These are phyloP conservation scores for Corythornis cristatus DNA, from an alignment of 2,113 vertebrate species.

Conservation along the genomic window DNA sequence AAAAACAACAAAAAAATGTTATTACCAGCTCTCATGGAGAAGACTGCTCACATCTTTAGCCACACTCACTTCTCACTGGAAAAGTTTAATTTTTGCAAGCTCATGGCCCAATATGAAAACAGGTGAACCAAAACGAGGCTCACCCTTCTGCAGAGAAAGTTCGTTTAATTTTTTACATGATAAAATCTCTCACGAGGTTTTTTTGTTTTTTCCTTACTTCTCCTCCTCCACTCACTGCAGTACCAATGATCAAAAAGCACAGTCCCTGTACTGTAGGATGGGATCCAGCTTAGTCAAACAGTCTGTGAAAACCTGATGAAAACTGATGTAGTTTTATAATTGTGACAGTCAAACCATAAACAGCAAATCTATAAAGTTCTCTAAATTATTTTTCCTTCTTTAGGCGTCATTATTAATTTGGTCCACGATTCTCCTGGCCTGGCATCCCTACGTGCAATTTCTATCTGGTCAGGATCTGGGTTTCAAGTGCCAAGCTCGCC, in stretches of 20 bases:
- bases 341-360: background rate
- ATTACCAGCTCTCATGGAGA: background rate
- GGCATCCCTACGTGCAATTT: conserved; percentile 19
- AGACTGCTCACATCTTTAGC: background rate
- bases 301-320: conserved; percentile 5
- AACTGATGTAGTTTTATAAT: background rate
- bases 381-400: conserved; percentile 26
- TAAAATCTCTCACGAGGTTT: background rate
- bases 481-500: conserved; percentile 63
- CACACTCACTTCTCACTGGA: background rate
- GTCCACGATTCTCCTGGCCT: conserved; percentile 58
- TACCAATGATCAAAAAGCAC: background rate
- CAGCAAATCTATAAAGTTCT: background rate
- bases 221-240: background rate
- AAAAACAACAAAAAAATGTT: background rate
- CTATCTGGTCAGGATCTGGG: conserved; percentile 57
- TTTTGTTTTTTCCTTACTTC: background rate
- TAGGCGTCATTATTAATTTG: conserved; percentile 74
- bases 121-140: background rate
- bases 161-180: background rate
- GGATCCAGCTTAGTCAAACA: background rate
- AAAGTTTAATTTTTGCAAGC: background rate
- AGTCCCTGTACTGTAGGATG: background rate
- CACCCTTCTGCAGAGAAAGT: background rate
- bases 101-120: background rate